A percentile compares a stretch with the other conserved stretches of the same genome.
phyloP scores from a whole-genome alignment of 2,113 vertebrate genomes.

The Xiphophorus couchianus region DNA sequence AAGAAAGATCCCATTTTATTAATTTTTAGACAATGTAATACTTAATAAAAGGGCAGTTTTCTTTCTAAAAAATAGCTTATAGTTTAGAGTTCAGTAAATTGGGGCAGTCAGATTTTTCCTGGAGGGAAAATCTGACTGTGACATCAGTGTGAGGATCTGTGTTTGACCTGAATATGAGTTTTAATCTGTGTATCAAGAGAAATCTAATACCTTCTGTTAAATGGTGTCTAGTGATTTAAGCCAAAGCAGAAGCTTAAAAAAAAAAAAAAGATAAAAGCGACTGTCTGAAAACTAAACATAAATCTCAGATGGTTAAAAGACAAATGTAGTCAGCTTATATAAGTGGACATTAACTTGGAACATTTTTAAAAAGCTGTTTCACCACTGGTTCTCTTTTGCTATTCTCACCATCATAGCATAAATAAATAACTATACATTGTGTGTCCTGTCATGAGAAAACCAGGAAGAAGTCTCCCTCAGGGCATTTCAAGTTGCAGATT shows the following conservation, averaged over 20 bases:
- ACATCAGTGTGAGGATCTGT: not conserved
- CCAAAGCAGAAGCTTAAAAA: not conserved
- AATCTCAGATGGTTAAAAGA: not conserved
- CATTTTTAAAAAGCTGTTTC: not conserved
- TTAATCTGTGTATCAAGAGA: slow-evolving; percentile 53
- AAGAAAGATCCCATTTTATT: too few relatives aligned
- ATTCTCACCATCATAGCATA: too few relatives aligned
- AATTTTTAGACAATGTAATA: not conserved
- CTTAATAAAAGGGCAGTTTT: not conserved
- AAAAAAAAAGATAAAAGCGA: not conserved
- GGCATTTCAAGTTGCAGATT: too few relatives aligned
- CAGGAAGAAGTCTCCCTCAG: too few relatives aligned
- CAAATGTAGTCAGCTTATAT: not conserved
- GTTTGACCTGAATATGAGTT: slow-evolving; percentile 67
- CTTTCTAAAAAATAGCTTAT: too few relatives aligned
- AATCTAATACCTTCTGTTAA: slow-evolving; percentile 60
- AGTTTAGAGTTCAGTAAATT: not conserved
- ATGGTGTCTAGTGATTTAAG: slow-evolving; percentile 53
- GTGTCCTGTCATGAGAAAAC: too few relatives aligned
- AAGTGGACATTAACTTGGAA: not conserved
- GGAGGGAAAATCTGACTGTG: slow-evolving; percentile 15
- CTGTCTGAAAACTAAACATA: not conserved
- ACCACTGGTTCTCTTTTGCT: too few relatives aligned
- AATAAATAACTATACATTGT: too few relatives aligned
- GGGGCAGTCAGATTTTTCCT: slow-evolving; percentile 25